Conservation (phyloP, 2,113 vertebrate species). For the Lamprologus lemairii region DNA sequence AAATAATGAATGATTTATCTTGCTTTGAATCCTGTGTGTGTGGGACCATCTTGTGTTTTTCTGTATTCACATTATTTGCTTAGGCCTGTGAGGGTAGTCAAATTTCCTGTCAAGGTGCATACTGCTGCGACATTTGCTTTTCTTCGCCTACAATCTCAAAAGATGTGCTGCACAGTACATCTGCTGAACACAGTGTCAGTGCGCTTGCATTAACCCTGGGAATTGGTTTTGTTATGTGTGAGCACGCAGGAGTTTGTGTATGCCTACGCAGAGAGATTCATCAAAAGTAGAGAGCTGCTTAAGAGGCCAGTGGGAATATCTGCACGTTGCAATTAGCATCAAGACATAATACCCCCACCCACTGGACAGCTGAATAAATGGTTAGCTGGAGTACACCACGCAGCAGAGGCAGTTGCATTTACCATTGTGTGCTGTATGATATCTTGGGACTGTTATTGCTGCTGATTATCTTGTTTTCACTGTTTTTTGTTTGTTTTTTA, state of each 20-base stretch:
- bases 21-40: neutral
- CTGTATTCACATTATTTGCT: constrained; percentile 4
- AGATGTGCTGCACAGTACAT: constrained; percentile 9
- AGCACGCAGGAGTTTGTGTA: constrained; percentile 31
- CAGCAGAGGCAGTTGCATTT: constrained; percentile 29
- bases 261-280: constrained; percentile 51
- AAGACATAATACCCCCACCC: constrained; percentile 65
- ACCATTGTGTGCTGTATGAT: constrained; percentile 21
- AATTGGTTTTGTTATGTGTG: constrained; percentile 46
- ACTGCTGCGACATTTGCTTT: constrained; percentile 1
- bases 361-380: constrained; percentile 66
- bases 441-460: constrained; percentile 29
- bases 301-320: constrained; percentile 65
- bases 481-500: constrained; percentile 6
- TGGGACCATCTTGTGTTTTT: neutral
- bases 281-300: constrained; percentile 59
- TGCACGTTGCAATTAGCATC: constrained; percentile 65
- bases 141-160: neutral
- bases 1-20: constrained; percentile 21
- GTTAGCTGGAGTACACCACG: constrained; percentile 28
- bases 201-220: constrained; percentile 48
- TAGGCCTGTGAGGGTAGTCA: constrained; percentile 8
- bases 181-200: constrained; percentile 18
- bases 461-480: constrained; percentile 34
- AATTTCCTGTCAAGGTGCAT: constrained; percentile 28